Evolutionary conservation across 2,888 invertebrate species (phyloP), one percentile per base, ranked within the genome.

Genomic region (Orthonychiurus folsomi): DNA sequence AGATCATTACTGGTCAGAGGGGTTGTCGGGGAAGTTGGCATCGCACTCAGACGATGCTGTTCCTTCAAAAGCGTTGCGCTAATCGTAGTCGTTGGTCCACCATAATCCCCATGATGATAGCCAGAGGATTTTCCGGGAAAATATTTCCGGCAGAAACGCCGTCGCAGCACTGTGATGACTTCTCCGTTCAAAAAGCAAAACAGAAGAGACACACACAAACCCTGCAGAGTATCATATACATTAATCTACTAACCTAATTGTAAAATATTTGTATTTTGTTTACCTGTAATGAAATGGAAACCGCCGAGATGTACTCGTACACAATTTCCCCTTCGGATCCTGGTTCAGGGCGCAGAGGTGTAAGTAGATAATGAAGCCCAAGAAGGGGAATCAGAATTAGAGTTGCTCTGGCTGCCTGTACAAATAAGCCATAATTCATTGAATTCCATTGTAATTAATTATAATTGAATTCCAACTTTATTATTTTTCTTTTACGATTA

Each of bases 111-210:
- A 9, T 37, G 37, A 37, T 37, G 15, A n/a, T n/a, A n/a, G n/a
- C n/a, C n/a, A 37, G 37, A 5, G 37, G 37, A 37, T 37, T 37
- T 37, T 37, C 15, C 37, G 15, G 37, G 37, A 37, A 37, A 37
- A 15, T 52, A 23, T 52, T 61, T 59, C 26, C 53, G 62, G 47
- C 66, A 66, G 56, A 69, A 69, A n/a, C 56, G 64, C 48, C 71
- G 28, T 25, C 67, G 56, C 52, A 72, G 65, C 27, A 63, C 69
- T 54, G 65, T 59, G 50, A 67, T 63, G 54, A 94, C 94, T 85
- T 94, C 94, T 70, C 93, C 93, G 77, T 94, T 94, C 81, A 88
- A 91, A 82, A 94, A 94, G 77, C 93, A 93, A 80, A 91, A 93
- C 59, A 94, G 83, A 67, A 89, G 85, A 48, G 94, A 91, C 60